Evolutionary conservation across 2,797 vertebrate genomes (phyloP).

Genomic region (Limnodromus scolopaceus): DNA sequence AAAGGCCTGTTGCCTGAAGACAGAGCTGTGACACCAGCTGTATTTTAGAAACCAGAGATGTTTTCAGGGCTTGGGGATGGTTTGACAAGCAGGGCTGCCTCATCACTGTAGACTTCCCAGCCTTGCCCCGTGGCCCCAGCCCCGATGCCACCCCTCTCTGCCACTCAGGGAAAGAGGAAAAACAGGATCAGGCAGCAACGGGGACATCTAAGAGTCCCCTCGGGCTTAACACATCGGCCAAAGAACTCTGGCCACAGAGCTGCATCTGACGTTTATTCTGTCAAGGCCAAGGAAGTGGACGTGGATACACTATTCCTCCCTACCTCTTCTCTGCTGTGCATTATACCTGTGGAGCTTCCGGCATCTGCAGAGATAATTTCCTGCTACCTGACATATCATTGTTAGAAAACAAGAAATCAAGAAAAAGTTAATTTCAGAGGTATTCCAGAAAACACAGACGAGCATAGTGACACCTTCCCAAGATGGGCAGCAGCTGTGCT

Average conservation of each 20-base stretch:
- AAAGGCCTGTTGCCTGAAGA: not conserved
- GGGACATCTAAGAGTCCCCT: not conserved
- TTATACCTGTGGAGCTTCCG: not conserved
- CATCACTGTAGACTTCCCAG: not conserved
- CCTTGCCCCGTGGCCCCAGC: rapidly evolving
- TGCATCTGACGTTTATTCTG: not conserved
- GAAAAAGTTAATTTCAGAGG: not conserved
- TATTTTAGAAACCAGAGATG: not conserved
- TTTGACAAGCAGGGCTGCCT: not conserved
- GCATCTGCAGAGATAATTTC: not conserved
- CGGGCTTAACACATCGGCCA: not conserved
- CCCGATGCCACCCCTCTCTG: rapidly evolving
- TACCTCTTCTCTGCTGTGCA: not conserved
- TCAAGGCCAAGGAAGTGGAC: not conserved
- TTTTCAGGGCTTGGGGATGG: not conserved
- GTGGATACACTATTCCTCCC: not conserved
- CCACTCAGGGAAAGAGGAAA: not conserved
- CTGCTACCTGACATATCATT: not conserved
- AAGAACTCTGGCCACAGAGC: not conserved
- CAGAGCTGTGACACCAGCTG: not conserved
- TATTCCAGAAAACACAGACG: not conserved
- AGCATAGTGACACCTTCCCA: not conserved
- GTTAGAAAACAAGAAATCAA: not conserved
- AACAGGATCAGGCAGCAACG: rapidly evolving
- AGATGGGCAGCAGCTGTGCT: not conserved